Conservation (phyloP, 2,113 vertebrate species). For the Leucopsar rothschildi region DNA sequence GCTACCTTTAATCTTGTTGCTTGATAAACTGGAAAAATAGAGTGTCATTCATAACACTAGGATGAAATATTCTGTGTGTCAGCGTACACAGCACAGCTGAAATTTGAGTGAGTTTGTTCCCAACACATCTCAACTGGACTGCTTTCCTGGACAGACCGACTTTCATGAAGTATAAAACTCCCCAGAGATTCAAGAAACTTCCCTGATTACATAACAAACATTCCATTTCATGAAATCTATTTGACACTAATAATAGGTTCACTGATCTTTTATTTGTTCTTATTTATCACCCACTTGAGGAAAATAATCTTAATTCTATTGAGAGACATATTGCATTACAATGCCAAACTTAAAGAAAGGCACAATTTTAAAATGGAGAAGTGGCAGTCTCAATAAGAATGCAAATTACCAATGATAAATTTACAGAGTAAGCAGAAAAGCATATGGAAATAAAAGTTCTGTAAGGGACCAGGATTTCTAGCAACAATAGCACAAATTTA, state of each 20-base stretch:
- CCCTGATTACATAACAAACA: neutral
- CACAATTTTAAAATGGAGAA: neutral
- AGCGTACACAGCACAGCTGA: neutral
- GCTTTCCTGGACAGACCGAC: neutral
- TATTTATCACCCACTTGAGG: neutral
- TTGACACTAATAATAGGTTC: neutral
- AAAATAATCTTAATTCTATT: neutral
- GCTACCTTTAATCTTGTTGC: too few relatives aligned
- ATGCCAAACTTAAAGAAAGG: neutral
- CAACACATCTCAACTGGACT: rapidly evolving
- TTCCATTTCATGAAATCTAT: neutral
- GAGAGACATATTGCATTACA: neutral
- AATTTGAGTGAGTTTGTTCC: rapidly evolving
- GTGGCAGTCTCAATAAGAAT: neutral
- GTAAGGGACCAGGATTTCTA: neutral
- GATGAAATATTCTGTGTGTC: neutral
- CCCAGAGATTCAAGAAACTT: neutral
- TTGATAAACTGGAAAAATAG: too few relatives aligned
- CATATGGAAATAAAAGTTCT: neutral
- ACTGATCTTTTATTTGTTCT: neutral
- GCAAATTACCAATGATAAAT: neutral
- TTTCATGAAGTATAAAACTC: neutral
- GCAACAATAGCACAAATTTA: neutral
- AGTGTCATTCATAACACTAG: too few relatives aligned
- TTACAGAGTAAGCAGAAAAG: neutral